These are phyloP conservation scores for Chrysina gloriosa DNA, from an alignment of 2,888 invertebrate species.

Conservation along the genomic window DNA sequence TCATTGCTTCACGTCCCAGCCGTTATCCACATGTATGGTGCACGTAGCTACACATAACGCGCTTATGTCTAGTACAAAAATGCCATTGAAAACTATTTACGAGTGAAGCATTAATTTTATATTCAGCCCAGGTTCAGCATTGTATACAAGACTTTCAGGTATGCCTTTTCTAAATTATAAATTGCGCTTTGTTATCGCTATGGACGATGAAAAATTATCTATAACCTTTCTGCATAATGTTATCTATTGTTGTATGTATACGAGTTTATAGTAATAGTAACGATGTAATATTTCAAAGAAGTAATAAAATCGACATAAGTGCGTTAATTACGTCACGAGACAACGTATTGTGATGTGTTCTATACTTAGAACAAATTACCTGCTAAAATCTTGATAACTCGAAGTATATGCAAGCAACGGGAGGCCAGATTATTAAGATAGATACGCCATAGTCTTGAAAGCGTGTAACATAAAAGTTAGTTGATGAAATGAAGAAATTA, in stretches of 20 bases:
- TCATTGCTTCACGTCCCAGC: neutral
- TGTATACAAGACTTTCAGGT: neutral
- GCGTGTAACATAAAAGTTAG: neutral
- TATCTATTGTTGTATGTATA: neutral
- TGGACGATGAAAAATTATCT: neutral
- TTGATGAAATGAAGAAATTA: neutral
- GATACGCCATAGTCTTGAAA: neutral
- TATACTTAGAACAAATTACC: neutral
- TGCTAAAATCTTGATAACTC: slow-evolving; percentile 1
- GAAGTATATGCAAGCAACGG: neutral
- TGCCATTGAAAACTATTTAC: neutral
- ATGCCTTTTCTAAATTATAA: neutral
- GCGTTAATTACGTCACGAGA: neutral
- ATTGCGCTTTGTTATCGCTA: neutral
- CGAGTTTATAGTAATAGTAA: neutral
- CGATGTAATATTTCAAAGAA: neutral
- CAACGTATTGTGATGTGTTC: neutral
- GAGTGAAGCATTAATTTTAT: neutral
- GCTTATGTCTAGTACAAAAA: slow-evolving; percentile 1
- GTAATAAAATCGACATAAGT: neutral
- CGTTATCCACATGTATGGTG: slow-evolving; percentile 3
- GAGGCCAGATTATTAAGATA: slow-evolving; percentile 2
- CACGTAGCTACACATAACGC: neutral
- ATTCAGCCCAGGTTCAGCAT: neutral
- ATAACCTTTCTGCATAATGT: neutral